phyloP scores from a whole-genome alignment of 2,113 vertebrate genomes.

The Casuarius casuarius region DNA sequence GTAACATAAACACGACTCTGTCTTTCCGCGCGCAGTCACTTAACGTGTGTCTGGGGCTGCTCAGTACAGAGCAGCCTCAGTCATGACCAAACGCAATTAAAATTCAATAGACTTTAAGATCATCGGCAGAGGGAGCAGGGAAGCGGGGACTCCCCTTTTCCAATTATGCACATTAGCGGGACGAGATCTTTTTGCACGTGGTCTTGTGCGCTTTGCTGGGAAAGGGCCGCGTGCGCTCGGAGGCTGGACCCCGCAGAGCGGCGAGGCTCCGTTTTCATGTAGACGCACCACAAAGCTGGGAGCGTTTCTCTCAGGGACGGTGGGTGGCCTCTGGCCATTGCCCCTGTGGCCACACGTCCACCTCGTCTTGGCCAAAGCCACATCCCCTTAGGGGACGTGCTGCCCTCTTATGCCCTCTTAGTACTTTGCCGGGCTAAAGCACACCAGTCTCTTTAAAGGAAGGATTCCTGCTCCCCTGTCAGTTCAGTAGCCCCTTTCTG shows the following conservation, averaged over 20 bases:
- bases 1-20: not conserved
- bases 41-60: not conserved
- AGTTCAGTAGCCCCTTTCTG: not conserved
- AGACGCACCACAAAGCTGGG: accelerated
- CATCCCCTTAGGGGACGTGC: not conserved
- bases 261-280: not conserved
- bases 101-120: not conserved
- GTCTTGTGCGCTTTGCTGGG: not conserved
- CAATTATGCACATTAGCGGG: accelerated
- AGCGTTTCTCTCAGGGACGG: not conserved
- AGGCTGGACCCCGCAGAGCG: not conserved
- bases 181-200: accelerated
- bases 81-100: not conserved
- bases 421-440: not conserved
- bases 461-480: not conserved
- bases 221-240: not conserved
- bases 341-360: not conserved
- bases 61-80: not conserved
- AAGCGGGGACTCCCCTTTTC: not conserved
- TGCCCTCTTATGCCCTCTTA: not conserved
- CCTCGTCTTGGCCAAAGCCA: not conserved
- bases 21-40: not conserved
- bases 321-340: not conserved
- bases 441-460: not conserved
- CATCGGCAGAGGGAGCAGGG: not conserved